Evolutionary conservation across 2,888 invertebrate genomes (phyloP).

Genomic region (Tachina fera): DNA sequence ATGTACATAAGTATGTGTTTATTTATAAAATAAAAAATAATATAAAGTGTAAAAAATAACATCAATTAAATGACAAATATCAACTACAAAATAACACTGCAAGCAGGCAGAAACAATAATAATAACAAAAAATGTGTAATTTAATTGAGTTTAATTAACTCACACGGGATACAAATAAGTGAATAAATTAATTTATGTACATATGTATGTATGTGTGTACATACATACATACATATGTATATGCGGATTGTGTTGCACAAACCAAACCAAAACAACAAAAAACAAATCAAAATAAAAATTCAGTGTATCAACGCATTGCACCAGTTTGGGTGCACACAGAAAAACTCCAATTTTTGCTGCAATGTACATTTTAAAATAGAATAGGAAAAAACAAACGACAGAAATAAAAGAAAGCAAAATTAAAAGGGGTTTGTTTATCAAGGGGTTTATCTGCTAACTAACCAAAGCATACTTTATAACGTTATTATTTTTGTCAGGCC

Average conservation of each 20-base stretch:
- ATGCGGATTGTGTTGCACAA: conserved; percentile 54
- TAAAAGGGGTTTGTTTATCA: conserved; percentile 61
- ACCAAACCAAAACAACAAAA: conserved; percentile 6
- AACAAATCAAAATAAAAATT: conserved; percentile 31
- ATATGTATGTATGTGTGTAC: background rate
- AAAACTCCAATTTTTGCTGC: conserved; percentile 8
- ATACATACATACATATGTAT: too few species aligned
- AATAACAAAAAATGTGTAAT: conserved; percentile 76
- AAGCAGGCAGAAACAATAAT: conserved; percentile 28
- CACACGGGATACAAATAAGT: conserved; percentile 76
- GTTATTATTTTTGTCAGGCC: conserved; percentile 42
- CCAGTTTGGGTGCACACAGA: conserved; percentile 36
- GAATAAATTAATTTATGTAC: conserved; percentile 41
- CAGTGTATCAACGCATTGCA: conserved; percentile 65
- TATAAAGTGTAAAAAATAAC: conserved; percentile 66
- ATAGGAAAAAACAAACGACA: conserved; percentile 6
- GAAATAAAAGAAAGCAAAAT: conserved; percentile 44
- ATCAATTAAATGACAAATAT: conserved; percentile 66
- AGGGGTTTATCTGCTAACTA: conserved; percentile 49
- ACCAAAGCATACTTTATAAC: conserved; percentile 53
- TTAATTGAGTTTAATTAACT: conserved; percentile 82
- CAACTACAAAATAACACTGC: conserved; percentile 44
- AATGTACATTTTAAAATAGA: conserved; percentile 39
- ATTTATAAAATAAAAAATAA: conserved; percentile 1
- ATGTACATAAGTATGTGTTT: background rate